A percentile compares a stretch with the other conserved stretches of the same genome.
phyloP scores from a whole-genome alignment of 2,888 invertebrate species.

The Coleophora deauratella region DNA sequence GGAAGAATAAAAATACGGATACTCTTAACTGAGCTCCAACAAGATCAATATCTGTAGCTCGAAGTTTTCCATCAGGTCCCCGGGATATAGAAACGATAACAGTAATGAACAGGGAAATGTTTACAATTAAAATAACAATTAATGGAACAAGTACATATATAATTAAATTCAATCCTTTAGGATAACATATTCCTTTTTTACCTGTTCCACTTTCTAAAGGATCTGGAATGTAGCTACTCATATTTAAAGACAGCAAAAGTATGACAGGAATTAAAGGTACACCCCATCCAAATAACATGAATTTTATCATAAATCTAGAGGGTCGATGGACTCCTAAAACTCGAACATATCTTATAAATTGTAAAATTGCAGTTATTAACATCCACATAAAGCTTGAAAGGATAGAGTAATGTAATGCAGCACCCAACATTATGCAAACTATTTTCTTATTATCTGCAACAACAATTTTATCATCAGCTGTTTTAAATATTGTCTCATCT shows the following conservation, averaged over 20 bases:
- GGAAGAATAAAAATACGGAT: slow-evolving; percentile 74
- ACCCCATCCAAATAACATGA: slow-evolving; percentile 77
- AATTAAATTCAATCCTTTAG: slow-evolving; percentile 61
- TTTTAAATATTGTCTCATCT: slow-evolving; percentile 35
- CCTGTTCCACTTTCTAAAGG: slow-evolving; percentile 3
- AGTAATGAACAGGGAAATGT: slow-evolving; percentile 67
- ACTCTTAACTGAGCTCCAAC: slow-evolving; percentile 68
- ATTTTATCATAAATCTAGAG: slow-evolving; percentile 76
- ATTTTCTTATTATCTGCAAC: slow-evolving; percentile 32
- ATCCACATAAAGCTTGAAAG: slow-evolving; percentile 82
- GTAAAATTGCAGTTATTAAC: slow-evolving; percentile 79
- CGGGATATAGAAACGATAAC: slow-evolving; percentile 69
- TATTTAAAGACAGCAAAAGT: slow-evolving; percentile 53
- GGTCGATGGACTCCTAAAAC: slow-evolving; percentile 75
- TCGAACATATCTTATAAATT: slow-evolving; percentile 79
- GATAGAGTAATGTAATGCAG: slow-evolving; percentile 78
- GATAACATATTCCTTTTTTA: slow-evolving; percentile 60
- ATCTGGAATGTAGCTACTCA: slow-evolving; percentile 57
- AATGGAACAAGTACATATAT: slow-evolving; percentile 71
- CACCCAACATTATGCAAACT: slow-evolving; percentile 75
- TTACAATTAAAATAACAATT: slow-evolving; percentile 61
- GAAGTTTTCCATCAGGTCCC: slow-evolving; percentile 66
- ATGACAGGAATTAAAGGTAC: slow-evolving; percentile 72
- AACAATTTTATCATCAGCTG: slow-evolving; percentile 22
- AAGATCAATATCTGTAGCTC: slow-evolving; percentile 49